Base-by-base conservation (phyloP, 1,140 invertebrate species). In the Meteorus sp. region DNA sequence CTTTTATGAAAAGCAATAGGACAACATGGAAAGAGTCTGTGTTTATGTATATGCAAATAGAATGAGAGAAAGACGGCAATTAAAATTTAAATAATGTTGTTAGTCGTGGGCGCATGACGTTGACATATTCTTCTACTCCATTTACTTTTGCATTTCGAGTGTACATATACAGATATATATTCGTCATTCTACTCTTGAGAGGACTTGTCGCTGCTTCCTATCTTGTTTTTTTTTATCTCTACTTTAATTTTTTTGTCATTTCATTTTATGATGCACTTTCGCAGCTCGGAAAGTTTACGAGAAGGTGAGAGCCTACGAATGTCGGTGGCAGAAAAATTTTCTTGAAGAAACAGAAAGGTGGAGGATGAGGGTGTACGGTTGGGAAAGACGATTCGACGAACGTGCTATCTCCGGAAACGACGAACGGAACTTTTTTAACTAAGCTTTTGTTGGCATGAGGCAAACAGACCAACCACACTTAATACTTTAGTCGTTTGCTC, bases 11-110 rank as follows among this genome's bases (percentile, higher is more conserved):
- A 41, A 41, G 6, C n/a, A 17, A 53, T 1, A n/a, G n/a, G 29
- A 35, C 35, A 54, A 25, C 13, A 58, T 58, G 59, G 57, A 61
- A 64, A 60, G 47, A 39, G 37, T 51, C 51, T 35, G 41, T 20
- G 37, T 13, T 39, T 23, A 53, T 39, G 41, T 17, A 23, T 39
- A 20, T 53, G 37, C 37, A 39, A 23, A 39, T 19, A 39, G 51
- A 17, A 22, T 23, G 41, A 52, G 27, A 39, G 37, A 53, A 33
- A 37, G 51, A 41, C 8, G 35, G 20, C 37, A 53, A 53, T 53
- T 53, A 53, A 53, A 53, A 33, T 53, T 53, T 35, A 53, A 39
- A 39, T 53, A 53, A 53, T 53, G 20, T 23, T 53, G 15, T 9
- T 19, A n/a, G 15, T 39, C n/a, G n/a, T n/a, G n/a, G n/a, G n/a